Percentiles rank a stretch among this genome's conserved stretches.
Evolutionary conservation across 1,140 invertebrate genomes (phyloP).

Genomic region (Drosophila willistoni): DNA sequence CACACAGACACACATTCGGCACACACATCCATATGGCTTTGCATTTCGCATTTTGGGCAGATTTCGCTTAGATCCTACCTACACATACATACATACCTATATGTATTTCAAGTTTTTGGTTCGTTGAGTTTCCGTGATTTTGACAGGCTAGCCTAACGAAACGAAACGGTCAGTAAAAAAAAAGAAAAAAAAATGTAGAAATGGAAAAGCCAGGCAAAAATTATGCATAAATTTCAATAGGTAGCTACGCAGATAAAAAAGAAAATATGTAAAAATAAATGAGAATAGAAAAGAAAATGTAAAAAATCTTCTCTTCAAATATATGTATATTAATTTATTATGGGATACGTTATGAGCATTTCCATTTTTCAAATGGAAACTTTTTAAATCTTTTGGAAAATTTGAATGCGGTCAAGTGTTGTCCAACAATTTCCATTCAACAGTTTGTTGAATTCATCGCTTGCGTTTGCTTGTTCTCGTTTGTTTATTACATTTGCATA

Average conservation of each 20-base stretch:
- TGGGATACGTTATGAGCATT: background rate
- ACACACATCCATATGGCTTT: slow-evolving; percentile 35
- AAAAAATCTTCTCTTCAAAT: slow-evolving; percentile 7
- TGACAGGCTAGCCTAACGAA: slow-evolving; percentile 64
- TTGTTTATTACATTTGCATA: slow-evolving; percentile 82
- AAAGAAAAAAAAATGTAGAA: background rate
- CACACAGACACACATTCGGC: slow-evolving; percentile 28
- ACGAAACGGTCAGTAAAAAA: slow-evolving; percentile 26
- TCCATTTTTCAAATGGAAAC: background rate
- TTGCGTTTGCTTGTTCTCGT: slow-evolving; percentile 46
- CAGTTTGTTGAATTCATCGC: slow-evolving; percentile 23
- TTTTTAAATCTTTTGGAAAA: slow-evolving; percentile 13
- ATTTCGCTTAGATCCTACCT: slow-evolving; percentile 35
- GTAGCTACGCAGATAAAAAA: slow-evolving; percentile 25
- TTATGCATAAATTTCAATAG: slow-evolving; percentile 51
- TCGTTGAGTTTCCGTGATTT: slow-evolving; percentile 75
- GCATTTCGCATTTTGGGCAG: slow-evolving; percentile 24
- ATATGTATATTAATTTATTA: slow-evolving; percentile 17
- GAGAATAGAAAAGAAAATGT: slow-evolving; percentile 1
- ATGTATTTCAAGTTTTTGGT: slow-evolving; percentile 74
- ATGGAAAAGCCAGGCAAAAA: slow-evolving; percentile 21
- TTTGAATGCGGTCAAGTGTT: slow-evolving; percentile 67
- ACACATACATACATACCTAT: slow-evolving; percentile 16
- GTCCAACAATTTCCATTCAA: slow-evolving; percentile 63
- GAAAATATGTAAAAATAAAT: slow-evolving; percentile 30